A percentile compares a stretch with the other conserved stretches of the same genome.
Evolutionary conservation across 37 sponge, comb jelly and placozoan genomes (phyloP).

Genomic region (Chondrosia reniformis): DNA sequence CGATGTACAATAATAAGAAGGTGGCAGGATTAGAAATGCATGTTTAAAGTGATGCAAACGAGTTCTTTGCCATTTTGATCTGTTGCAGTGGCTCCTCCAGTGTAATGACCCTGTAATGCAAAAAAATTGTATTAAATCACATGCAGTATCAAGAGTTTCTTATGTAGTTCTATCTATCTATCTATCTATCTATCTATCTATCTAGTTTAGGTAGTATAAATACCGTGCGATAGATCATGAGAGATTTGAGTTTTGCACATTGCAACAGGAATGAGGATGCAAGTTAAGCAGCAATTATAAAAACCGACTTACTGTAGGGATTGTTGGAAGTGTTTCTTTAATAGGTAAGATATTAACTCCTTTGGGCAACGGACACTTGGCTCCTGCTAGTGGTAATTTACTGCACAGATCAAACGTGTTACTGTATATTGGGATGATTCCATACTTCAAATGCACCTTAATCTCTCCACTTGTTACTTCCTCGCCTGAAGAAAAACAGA

Average conservation of each 20-base stretch:
- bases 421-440: not conserved
- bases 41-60: conserved; percentile 20
- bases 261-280: too few species aligned
- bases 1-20: too few species aligned
- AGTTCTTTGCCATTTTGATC: conserved; percentile 39
- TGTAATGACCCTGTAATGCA: conserved; percentile 30
- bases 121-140: not conserved
- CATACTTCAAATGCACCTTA: conserved; percentile 14
- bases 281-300: not conserved
- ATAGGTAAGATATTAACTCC: conserved; percentile 11
- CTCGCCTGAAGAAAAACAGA: conserved; percentile 19
- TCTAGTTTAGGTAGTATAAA: too few species aligned
- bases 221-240: too few species aligned
- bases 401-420: conserved; percentile 36
- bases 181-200: too few species aligned
- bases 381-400: not conserved
- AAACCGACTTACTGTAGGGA: not conserved
- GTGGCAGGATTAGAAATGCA: conserved; percentile 20
- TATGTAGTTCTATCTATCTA: too few species aligned
- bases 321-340: not conserved
- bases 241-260: too few species aligned
- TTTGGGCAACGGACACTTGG: conserved; percentile 27
- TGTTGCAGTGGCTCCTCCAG: conserved; percentile 6
- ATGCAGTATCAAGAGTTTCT: too few species aligned
- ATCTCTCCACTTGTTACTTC: conserved; percentile 34